Conservation (phyloP, 2,888 invertebrate genomes). For the Orthosia cruda region DNA sequence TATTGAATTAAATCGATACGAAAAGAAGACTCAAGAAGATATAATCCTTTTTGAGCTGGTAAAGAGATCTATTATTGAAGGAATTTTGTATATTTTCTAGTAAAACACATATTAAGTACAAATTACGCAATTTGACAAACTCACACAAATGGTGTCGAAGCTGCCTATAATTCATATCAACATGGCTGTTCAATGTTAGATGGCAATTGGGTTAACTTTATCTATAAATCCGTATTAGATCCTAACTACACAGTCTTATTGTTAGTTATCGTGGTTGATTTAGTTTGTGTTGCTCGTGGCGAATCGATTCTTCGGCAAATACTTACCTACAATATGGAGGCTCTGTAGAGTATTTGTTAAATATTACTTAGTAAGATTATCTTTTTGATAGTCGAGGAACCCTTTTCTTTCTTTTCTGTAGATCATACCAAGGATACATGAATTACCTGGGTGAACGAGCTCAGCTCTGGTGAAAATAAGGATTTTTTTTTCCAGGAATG, state of each 20-base stretch:
- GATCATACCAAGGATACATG: background rate
- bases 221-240: conserved; percentile 46
- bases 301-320: conserved; percentile 23
- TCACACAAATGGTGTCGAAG: background rate
- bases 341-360: background rate
- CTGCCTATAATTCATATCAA: conserved; percentile 19
- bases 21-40: too few relatives aligned
- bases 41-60: too few relatives aligned
- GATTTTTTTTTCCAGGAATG: too few relatives aligned
- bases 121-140: background rate
- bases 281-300: conserved; percentile 13
- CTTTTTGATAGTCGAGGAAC: too few relatives aligned
- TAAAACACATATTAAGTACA: too few relatives aligned
- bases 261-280: conserved; percentile 19
- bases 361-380: background rate
- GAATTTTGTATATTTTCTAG: too few relatives aligned
- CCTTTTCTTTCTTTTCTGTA: background rate
- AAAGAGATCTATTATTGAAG: too few relatives aligned
- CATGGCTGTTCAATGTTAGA: conserved; percentile 8
- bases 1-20: too few relatives aligned
- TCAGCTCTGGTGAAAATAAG: too few relatives aligned
- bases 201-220: conserved; percentile 32
- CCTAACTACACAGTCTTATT: conserved; percentile 39
- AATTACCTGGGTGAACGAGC: too few relatives aligned
- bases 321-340: background rate